These are phyloP conservation scores for Watsonalla cultraria DNA, from an alignment of 2,888 invertebrate species.

Conservation along the genomic window DNA sequence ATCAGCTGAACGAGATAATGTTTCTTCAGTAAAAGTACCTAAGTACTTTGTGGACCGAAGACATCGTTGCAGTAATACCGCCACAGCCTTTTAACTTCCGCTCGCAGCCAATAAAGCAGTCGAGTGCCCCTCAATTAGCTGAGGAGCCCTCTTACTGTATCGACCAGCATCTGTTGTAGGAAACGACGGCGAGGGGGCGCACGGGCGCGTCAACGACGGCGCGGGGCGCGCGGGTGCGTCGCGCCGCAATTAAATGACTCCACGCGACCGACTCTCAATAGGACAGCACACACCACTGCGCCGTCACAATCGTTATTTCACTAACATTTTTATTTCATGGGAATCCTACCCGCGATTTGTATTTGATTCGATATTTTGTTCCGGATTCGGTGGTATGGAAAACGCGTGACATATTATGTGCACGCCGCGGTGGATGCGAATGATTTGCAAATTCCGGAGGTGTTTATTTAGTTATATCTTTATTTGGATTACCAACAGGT, in stretches of 20 bases:
- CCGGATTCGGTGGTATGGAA: slow-evolving; percentile 41
- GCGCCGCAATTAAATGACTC: slow-evolving; percentile 71
- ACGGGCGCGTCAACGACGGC: not conserved
- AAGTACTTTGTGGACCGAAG: too few relatives aligned
- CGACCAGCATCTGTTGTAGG: slow-evolving; percentile 17
- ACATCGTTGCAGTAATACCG: not conserved
- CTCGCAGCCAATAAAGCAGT: slow-evolving; percentile 1
- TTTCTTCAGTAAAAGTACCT: too few relatives aligned
- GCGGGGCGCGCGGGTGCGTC: slow-evolving; percentile 7
- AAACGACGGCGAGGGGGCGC: slow-evolving; percentile 6
- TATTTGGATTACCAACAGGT: not conserved
- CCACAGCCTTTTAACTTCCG: not conserved
- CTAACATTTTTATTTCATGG: slow-evolving; percentile 38
- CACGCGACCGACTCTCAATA: slow-evolving; percentile 59
- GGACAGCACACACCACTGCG: slow-evolving; percentile 42
- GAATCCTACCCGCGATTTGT: slow-evolving; percentile 39
- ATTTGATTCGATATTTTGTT: slow-evolving; percentile 48
- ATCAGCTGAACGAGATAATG: too few relatives aligned
- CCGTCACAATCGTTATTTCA: slow-evolving; percentile 30
- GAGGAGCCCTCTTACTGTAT: slow-evolving; percentile 20
- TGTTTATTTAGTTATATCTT: not conserved
- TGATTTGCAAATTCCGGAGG: not conserved
- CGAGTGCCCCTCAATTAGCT: slow-evolving; percentile 19
- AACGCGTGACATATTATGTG: slow-evolving; percentile 31
- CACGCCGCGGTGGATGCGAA: slow-evolving; percentile 7